Percentiles rank a stretch among this genome's conserved stretches.
Evolutionary conservation across 2,888 invertebrate species (phyloP).

Genomic region (Sinhomidia bicolor): DNA sequence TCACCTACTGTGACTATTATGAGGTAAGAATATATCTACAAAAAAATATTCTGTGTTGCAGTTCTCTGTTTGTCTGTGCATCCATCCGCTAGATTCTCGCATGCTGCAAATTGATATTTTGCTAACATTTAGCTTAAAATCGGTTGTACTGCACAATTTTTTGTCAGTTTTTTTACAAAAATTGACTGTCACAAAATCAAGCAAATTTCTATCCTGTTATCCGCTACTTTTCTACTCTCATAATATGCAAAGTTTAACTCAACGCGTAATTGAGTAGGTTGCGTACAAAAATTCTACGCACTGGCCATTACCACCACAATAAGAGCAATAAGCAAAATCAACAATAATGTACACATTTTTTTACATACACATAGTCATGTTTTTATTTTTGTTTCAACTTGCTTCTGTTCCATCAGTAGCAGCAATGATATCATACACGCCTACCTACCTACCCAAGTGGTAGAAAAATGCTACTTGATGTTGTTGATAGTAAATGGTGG

Average conservation of each 20-base stretch:
- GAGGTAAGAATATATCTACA: not conserved
- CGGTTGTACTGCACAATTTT: no score
- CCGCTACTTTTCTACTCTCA: not conserved
- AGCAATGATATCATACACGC: not conserved
- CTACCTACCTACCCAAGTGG: no score
- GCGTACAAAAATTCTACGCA: slow-evolving; percentile 21
- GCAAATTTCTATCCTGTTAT: no score
- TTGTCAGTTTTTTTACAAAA: no score
- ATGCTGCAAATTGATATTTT: no score
- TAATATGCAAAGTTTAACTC: not conserved
- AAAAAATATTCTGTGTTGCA: not conserved
- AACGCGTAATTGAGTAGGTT: slow-evolving; percentile 64
- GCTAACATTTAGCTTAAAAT: no score
- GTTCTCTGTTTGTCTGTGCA: not conserved
- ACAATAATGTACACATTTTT: no score
- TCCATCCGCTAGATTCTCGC: not conserved
- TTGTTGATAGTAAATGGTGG: no score
- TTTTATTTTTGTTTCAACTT: slow-evolving; percentile 10
- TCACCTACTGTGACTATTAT: not conserved
- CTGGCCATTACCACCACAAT: slow-evolving; percentile 47
- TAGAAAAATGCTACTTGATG: no score
- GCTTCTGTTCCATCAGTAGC: slow-evolving; percentile 4
- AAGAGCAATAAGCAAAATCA: not conserved
- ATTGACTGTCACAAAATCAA: no score
- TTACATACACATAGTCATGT: not conserved